Conservation (phyloP, 2,888 invertebrate species). For the Tupiocoris notatus region DNA sequence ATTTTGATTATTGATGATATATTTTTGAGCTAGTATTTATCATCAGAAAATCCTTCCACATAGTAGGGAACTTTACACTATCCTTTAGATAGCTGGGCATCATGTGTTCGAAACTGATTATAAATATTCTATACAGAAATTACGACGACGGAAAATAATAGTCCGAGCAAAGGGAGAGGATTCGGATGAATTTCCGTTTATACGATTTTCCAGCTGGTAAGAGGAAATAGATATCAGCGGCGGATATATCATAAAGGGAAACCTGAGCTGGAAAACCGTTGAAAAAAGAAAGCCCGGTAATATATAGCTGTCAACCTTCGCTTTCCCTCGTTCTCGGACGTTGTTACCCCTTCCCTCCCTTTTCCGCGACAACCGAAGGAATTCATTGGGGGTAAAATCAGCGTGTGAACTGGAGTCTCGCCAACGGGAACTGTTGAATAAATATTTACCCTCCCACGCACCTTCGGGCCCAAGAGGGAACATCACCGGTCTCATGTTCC, state of each 20-base stretch:
- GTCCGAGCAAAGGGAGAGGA: no score
- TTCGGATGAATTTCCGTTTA: neutral
- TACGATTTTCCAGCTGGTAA: neutral
- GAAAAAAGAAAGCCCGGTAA: constrained; percentile 2
- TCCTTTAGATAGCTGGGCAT: no score
- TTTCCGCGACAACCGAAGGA: constrained; percentile 15
- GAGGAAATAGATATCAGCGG: neutral
- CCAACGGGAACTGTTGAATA: constrained; percentile 45
- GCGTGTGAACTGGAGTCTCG: constrained; percentile 37
- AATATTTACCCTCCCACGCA: constrained; percentile 35
- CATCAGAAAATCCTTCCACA: no score
- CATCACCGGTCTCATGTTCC: neutral
- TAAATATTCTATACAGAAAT: no score
- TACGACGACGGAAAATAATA: neutral
- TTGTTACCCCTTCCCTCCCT: neutral
- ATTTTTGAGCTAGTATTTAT: no score
- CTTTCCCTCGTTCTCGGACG: neutral
- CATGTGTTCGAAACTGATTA: no score
- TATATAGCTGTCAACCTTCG: constrained; percentile 35
- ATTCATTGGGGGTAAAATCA: constrained; percentile 41
- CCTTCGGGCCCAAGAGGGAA: neutral
- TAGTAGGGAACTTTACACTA: no score
- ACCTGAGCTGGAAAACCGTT: neutral
- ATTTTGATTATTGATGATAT: no score
- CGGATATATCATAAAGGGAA: neutral